Evolutionary conservation across 2,888 invertebrate genomes (phyloP).

Genomic region (Mimumesa dahlbomi): DNA sequence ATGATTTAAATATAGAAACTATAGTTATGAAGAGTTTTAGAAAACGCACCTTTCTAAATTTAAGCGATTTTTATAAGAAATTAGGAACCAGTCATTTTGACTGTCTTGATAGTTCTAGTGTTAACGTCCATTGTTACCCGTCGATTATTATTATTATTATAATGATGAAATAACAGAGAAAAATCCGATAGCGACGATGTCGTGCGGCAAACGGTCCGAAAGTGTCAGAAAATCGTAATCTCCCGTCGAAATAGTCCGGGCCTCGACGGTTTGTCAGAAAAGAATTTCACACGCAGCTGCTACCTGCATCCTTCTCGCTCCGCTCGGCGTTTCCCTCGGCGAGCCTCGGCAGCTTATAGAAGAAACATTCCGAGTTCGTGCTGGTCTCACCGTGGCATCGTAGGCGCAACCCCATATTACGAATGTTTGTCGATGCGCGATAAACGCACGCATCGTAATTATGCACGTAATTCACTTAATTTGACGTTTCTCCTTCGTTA

Average conservation of each 20-base stretch:
- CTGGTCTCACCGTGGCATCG: conserved; percentile 55
- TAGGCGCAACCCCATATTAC: conserved; percentile 66
- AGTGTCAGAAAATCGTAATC: neutral
- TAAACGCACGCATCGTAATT: conserved; percentile 72
- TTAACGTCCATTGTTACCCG: too few relatives aligned
- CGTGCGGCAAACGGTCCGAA: too few relatives aligned
- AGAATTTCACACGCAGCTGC: conserved; percentile 38
- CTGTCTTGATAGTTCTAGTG: too few relatives aligned
- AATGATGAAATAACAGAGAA: too few relatives aligned
- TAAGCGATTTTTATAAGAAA: too few relatives aligned
- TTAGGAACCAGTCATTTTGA: too few relatives aligned
- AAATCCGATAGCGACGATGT: too few relatives aligned
- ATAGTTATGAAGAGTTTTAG: too few relatives aligned
- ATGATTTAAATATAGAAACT: too few relatives aligned
- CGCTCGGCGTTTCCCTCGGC: neutral
- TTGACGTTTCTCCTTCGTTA: conserved; percentile 71
- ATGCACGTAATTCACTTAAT: conserved; percentile 75
- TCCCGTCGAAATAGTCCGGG: neutral
- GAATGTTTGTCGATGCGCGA: conserved; percentile 73
- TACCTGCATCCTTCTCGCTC: conserved; percentile 9
- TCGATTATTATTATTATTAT: too few relatives aligned
- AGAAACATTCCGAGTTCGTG: conserved; percentile 42
- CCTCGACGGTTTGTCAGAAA: too few relatives aligned
- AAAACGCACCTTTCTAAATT: too few relatives aligned
- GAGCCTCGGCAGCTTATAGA: neutral